Base-by-base conservation (phyloP, 37 sponge, comb jelly and placozoan species). In the Oopsacas minuta region DNA sequence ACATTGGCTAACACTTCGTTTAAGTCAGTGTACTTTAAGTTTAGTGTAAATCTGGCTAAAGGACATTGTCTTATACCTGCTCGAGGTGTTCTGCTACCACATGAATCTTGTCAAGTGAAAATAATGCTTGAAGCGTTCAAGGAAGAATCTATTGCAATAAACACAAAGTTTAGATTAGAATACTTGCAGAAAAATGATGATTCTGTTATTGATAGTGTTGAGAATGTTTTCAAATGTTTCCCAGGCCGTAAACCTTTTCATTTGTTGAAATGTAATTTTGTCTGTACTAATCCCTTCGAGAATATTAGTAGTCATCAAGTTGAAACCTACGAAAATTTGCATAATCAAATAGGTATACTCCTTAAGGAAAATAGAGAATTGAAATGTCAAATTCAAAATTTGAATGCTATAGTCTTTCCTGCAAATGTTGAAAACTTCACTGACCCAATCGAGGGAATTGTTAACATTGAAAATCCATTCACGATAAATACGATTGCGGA, bases 1-100 rank as follows among this genome's bases (percentile, higher is more conserved):
- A 61, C 75, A 25, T 34, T 61, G 17, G 28, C 28, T 32, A 61
- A 61, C 30, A 25, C 28, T 5, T 61, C 75, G 1, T 3, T 32
- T n/a, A 61, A 61, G 28, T 61, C 75, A 61, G 75, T 61, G 28
- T 61, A 61, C 75, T 61, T 61, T n/a, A 61, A 61, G 30, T 34
- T 61, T 10, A 3, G 30, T 3, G 22, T 25, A 32, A 61, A 61
- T n/a, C 1, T 3, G 22, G 20, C 75, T 25, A n/a, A n/a, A 61
- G 28, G 28, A 10, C 22, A 3, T 3, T 17, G 49, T 17, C 32
- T 61, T 3, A 61, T 34, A 7, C 75, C 75, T 12, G 28, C 22
- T 61, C 22, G 30, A 61, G 75, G 75, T 20, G 28, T 61, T 20
- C 20, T 61, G 3, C 22, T 20, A 34, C 75, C 20, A 12, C 22